phyloP scores from a whole-genome alignment of 1,140 invertebrate species.

The Ephestia elutella region DNA sequence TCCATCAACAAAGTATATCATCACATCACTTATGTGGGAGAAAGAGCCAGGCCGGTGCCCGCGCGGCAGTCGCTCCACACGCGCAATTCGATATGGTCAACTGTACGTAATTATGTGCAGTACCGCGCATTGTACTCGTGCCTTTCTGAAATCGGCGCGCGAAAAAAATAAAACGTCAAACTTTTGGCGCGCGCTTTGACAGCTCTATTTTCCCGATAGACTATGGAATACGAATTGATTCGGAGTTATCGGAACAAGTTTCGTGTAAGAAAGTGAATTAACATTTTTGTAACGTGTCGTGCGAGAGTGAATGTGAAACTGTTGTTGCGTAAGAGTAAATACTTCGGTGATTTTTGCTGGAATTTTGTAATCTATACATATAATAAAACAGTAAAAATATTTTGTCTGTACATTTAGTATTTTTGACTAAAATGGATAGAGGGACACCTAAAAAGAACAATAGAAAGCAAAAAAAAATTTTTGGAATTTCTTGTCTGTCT shows the following conservation, averaged over 20 bases:
- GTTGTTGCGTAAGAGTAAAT: constrained; percentile 54
- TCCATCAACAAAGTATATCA: constrained; percentile 50
- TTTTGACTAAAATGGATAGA: too few relatives aligned
- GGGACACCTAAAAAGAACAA: too few relatives aligned
- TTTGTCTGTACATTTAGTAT: too few relatives aligned
- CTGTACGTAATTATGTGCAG: constrained; percentile 52
- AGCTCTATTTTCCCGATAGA: constrained; percentile 18
- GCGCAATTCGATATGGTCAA: constrained; percentile 70
- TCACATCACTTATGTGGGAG: constrained; percentile 58
- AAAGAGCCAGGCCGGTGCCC: constrained; percentile 56
- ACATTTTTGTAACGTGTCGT: constrained; percentile 45
- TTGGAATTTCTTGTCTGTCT: too few relatives aligned
- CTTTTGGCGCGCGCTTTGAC: constrained; percentile 47
- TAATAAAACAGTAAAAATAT: too few relatives aligned
- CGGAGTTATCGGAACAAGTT: constrained; percentile 40
- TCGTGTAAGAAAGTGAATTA: constrained; percentile 65
- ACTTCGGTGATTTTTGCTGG: constrained; percentile 36
- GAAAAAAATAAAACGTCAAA: constrained; percentile 33
- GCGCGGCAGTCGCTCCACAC: constrained; percentile 60
- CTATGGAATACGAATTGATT: constrained; percentile 16
- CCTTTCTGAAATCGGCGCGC: constrained; percentile 18
- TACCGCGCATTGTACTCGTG: constrained; percentile 26
- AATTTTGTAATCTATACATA: constrained; percentile 18
- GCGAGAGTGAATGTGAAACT: constrained; percentile 66
- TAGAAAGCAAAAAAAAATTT: too few relatives aligned